A percentile compares a stretch with the other conserved stretches of the same genome.
Evolutionary conservation across 2,113 vertebrate genomes (phyloP).

Genomic region (Choloepus hoffmanni): DNA sequence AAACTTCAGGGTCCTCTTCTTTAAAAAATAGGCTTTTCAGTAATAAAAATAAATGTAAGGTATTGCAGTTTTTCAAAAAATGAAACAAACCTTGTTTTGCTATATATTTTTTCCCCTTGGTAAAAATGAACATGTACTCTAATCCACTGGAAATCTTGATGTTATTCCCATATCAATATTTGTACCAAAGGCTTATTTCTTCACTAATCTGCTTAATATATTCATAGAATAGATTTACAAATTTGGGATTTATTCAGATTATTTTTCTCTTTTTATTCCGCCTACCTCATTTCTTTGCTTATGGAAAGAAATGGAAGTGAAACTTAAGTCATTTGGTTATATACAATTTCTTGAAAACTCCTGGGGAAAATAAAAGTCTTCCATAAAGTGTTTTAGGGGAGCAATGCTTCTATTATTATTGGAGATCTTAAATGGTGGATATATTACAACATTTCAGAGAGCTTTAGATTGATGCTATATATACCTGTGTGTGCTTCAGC

Average conservation of each 20-base stretch:
- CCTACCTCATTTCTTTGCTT: neutral
- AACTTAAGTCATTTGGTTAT: neutral
- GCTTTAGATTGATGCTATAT: neutral
- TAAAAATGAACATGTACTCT: neutral
- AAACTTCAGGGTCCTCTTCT: neutral
- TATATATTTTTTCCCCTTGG: neutral
- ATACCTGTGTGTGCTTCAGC: neutral
- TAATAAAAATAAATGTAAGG: conserved; percentile 31
- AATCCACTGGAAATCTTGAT: neutral
- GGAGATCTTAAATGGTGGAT: neutral
- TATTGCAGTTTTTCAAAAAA: neutral
- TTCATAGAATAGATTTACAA: neutral
- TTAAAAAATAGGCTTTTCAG: neutral
- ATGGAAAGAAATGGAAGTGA: neutral
- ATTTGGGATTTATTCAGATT: neutral
- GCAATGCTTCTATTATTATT: neutral
- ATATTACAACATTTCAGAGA: neutral
- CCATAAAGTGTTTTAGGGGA: neutral
- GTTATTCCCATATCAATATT: neutral
- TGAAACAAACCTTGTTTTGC: neutral
- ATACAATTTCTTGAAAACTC: neutral
- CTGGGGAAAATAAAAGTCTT: neutral
- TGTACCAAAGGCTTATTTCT: neutral
- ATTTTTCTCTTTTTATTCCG: neutral
- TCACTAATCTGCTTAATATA: neutral